A percentile compares a stretch with the other conserved stretches of the same genome.
Evolutionary conservation across 37 sponge, comb jelly and placozoan species (phyloP).

Genomic region (Aplysina aerophoba): DNA sequence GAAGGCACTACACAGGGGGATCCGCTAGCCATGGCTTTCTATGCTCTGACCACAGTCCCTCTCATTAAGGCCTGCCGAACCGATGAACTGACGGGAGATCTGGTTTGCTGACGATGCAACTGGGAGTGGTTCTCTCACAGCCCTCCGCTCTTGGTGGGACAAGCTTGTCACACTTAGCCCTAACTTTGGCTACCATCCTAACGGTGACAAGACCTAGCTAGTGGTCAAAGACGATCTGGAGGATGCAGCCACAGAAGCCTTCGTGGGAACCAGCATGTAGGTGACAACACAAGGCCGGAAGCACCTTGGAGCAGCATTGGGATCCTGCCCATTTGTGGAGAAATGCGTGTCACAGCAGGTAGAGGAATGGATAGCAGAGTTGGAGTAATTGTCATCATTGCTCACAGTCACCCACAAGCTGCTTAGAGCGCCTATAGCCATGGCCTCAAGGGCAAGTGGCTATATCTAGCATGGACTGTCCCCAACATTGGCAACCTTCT

Average conservation of each 20-base stretch:
- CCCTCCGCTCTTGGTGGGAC: not conserved
- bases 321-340: too few species aligned
- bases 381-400: too few species aligned
- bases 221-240: not conserved
- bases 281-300: too few species aligned
- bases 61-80: not conserved
- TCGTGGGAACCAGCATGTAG: not conserved
- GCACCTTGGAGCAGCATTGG: too few species aligned
- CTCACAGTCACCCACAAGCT: too few species aligned
- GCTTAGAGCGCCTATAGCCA: too few species aligned
- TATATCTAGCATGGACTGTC: too few species aligned
- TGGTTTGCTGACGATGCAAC: conserved; percentile 27
- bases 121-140: not conserved
- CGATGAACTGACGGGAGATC: not conserved
- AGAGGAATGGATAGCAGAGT: too few species aligned
- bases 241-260: too few species aligned
- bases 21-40: conserved; percentile 9
- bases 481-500: too few species aligned
- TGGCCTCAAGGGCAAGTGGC: too few species aligned
- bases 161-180: not conserved
- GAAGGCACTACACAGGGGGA: conserved; percentile 9
- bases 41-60: conserved; percentile 3
- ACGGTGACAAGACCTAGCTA: not conserved
- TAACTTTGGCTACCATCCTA: not conserved
- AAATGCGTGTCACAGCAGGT: too few species aligned